These are phyloP conservation scores for Callyntrura sp. DNA, from an alignment of 2,888 invertebrate genomes.

Conservation along the genomic window DNA sequence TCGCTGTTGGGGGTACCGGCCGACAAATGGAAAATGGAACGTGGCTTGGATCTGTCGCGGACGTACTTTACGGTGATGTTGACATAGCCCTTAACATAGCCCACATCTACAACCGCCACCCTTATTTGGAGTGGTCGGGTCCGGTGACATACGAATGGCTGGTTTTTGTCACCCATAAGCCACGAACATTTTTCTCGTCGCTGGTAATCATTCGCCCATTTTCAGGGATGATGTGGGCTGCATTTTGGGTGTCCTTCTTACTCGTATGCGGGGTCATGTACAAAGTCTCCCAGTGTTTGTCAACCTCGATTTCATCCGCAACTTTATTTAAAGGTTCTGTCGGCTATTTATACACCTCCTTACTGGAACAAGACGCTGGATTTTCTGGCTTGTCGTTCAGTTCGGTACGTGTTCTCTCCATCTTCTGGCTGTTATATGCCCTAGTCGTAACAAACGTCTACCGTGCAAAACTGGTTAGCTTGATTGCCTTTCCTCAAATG, in stretches of 20 bases:
- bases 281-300: too few species aligned
- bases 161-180: conserved; percentile 43
- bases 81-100: conserved; percentile 43
- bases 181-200: background rate
- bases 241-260: background rate
- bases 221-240: background rate
- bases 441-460: conserved; percentile 57
- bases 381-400: too few species aligned
- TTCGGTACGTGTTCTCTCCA: too few species aligned
- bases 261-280: too few species aligned
- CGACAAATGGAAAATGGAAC: conserved; percentile 53
- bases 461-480: conserved; percentile 55
- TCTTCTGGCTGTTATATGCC: too few species aligned
- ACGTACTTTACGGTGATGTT: conserved; percentile 5
- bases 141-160: conserved; percentile 56
- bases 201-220: conserved; percentile 47
- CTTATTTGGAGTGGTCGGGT: conserved; percentile 26
- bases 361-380: too few species aligned
- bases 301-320: too few species aligned
- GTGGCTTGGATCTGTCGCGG: conserved; percentile 33
- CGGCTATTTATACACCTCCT: too few species aligned
- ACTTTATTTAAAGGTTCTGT: too few species aligned
- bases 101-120: conserved; percentile 49
- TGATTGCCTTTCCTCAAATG: conserved; percentile 69
- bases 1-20: conserved; percentile 64